Conservation (phyloP, 1,140 invertebrate species). For the Rhyzopertha dominica region DNA sequence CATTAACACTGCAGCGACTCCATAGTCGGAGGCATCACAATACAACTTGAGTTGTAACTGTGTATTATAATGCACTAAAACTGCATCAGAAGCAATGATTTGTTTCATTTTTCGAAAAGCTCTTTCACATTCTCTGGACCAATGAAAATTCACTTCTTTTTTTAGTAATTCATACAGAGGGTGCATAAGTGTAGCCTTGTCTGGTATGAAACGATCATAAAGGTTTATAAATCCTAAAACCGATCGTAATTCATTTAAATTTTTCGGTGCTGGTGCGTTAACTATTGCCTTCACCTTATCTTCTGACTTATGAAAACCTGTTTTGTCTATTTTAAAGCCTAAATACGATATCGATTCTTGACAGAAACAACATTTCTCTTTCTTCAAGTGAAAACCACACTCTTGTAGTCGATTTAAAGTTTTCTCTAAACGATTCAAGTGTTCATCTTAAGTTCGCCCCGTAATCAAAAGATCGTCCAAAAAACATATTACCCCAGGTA, state of each 20-base stretch:
- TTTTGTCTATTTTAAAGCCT: conserved; percentile 21
- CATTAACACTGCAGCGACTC: conserved; percentile 22
- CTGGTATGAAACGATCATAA: conserved; percentile 38
- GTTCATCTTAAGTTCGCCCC: conserved; percentile 27
- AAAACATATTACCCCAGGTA: conserved; percentile 23
- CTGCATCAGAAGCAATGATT: conserved; percentile 29
- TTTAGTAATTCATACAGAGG: conserved; percentile 37
- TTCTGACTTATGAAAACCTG: conserved; percentile 25
- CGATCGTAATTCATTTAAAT: conserved; percentile 28
- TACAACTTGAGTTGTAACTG: conserved; percentile 17
- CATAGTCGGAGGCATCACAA: conserved; percentile 22
- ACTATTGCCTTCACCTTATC: conserved; percentile 36
- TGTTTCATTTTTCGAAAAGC: conserved; percentile 32
- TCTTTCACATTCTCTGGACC: conserved; percentile 23
- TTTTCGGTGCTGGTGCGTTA: conserved; percentile 21
- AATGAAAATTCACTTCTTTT: conserved; percentile 21
- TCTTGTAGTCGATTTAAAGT: conserved; percentile 24
- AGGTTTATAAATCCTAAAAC: conserved; percentile 43
- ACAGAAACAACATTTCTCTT: conserved; percentile 26
- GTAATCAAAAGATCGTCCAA: conserved; percentile 43
- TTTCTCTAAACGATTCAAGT: conserved; percentile 22
- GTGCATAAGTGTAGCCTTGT: conserved; percentile 22
- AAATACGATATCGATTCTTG: conserved; percentile 26
- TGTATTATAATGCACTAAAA: conserved; percentile 27
- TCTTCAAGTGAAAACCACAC: conserved; percentile 22